Base-by-base conservation (phyloP, 2,888 invertebrate species). In the Encarsia formosa region DNA sequence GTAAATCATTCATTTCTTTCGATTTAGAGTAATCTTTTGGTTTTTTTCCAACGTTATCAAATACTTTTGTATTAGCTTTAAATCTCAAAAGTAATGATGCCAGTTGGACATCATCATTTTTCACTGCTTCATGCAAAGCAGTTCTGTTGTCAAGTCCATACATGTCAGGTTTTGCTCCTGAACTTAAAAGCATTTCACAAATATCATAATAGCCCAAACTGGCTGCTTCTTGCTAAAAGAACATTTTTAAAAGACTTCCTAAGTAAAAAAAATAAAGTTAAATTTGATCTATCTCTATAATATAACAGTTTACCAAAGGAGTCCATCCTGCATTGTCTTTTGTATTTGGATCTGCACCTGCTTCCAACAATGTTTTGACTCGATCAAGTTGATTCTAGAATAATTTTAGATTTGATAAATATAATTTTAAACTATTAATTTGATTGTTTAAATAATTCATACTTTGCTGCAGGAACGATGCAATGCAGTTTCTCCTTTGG, bases 241-340 rank as follows among this genome's bases (percentile, higher is more conserved):
- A 48, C 56, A 55, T 62, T 19, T 19, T 20, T 15, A 2, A 23
- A 37, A 9, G 22, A 37, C 16, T 35, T 32, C 5, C 1, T 13
- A 37, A 45, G 3, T 19, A 31, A 35, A 18, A 46, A n/a, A 16
- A 43, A 31, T 26, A 46, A 15, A 15, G 13, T 24, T 16, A 37
- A 24, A 20, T 23, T n/a, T n/a, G n/a, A n/a, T n/a, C n/a, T n/a
- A n/a, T 24, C 3, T 11, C 16, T 11, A 20, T 22, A 41, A 37
- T 9, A 18, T 24, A 31, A 34, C 20, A 4, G n/a, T n/a, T 65
- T 68, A 76, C 79, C 73, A 87, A 63, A 1, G 86, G 86, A 6
- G 86, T 86, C 86, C 87, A 87, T 1, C 82, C 83, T 9, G 84
- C 84, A 62, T 84, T 75, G 61, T 87, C 87, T 67, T 81, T 81